A percentile compares a stretch with the other conserved stretches of the same genome.
These are phyloP conservation scores for Antheraea mylitta DNA, from an alignment of 1,140 invertebrate genomes.

Conservation along the genomic window DNA sequence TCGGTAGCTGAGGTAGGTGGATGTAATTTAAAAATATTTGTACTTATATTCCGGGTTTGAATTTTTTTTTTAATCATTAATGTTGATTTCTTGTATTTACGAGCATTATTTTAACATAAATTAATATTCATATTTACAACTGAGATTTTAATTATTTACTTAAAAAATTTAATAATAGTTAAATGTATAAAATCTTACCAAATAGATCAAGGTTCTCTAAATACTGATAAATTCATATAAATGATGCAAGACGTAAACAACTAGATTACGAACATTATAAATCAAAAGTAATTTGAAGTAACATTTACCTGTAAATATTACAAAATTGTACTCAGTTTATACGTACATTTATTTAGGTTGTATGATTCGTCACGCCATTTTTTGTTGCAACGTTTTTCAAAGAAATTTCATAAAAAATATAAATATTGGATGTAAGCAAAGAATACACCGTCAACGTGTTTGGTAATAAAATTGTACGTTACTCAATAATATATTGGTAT, in stretches of 20 bases:
- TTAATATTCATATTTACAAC: neutral
- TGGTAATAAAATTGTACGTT: neutral
- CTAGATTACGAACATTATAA: neutral
- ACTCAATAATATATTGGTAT: neutral
- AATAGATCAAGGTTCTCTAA: neutral
- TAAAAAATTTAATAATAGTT: neutral
- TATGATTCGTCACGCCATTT: neutral
- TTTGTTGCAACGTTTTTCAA: neutral
- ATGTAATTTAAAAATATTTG: neutral
- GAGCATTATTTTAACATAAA: neutral
- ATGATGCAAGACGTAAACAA: neutral
- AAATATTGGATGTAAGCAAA: neutral
- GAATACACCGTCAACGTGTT: neutral
- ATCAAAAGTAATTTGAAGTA: neutral
- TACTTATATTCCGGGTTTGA: neutral
- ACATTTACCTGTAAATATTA: neutral
- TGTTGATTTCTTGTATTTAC: neutral
- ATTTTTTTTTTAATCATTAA: neutral
- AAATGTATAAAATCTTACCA: neutral
- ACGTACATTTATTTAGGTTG: neutral
- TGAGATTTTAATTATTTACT: neutral
- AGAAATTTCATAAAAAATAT: conserved; percentile 4
- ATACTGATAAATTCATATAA: neutral
- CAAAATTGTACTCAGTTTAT: neutral
- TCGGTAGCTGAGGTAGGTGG: neutral